These are phyloP conservation scores for Epirrhoe alternata DNA, from an alignment of 2,888 invertebrate species.

Conservation along the genomic window DNA sequence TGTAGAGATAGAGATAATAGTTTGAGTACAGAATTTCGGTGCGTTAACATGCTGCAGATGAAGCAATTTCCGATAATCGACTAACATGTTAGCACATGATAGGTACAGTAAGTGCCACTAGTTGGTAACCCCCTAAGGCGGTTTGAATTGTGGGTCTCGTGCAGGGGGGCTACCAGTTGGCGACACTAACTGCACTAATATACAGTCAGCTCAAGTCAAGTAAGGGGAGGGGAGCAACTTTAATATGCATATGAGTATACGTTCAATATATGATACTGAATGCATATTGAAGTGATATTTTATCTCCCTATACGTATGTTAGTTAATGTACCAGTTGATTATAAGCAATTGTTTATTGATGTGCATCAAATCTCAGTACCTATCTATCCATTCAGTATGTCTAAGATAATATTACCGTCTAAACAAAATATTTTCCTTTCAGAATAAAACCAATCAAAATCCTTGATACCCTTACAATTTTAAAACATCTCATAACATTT, in stretches of 20 bases:
- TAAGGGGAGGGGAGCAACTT: too few relatives aligned
- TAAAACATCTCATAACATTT: neutral
- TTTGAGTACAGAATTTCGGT: conserved; percentile 16
- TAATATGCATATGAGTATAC: neutral
- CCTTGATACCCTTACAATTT: neutral
- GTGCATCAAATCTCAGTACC: neutral
- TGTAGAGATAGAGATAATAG: conserved; percentile 55
- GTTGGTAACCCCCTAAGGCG: too few relatives aligned
- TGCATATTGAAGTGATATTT: neutral
- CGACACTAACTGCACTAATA: too few relatives aligned
- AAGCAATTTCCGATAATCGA: conserved; percentile 36
- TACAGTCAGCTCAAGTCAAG: too few relatives aligned
- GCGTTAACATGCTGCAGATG: conserved; percentile 19
- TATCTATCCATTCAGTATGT: neutral
- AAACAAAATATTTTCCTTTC: neutral
- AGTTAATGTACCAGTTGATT: neutral
- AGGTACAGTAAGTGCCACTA: too few relatives aligned
- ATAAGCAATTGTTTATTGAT: neutral
- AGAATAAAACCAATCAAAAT: neutral
- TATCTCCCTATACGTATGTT: neutral
- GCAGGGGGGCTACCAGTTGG: too few relatives aligned
- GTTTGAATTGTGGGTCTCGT: too few relatives aligned
- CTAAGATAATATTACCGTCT: neutral
- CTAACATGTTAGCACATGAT: conserved; percentile 18
- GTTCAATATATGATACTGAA: neutral